phyloP scores from a whole-genome alignment of 2,888 invertebrate genomes.

The Tetragonula carbonaria region DNA sequence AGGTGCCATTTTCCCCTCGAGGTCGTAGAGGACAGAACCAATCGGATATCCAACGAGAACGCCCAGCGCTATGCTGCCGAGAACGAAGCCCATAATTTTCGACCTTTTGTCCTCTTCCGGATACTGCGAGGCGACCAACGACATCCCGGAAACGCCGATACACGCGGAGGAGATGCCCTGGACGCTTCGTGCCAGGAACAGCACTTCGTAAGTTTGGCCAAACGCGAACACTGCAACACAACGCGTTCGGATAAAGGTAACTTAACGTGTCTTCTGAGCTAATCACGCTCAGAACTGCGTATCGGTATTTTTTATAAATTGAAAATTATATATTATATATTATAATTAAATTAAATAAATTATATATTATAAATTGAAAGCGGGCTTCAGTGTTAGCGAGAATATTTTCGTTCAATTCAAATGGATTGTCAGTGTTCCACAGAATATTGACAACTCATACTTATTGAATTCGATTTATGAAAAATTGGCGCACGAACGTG shows the following conservation, averaged over 20 bases:
- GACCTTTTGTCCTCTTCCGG: conserved; percentile 86
- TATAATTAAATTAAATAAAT: too few relatives aligned
- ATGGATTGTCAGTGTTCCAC: too few relatives aligned
- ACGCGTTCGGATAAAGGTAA: neutral
- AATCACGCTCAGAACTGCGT: too few relatives aligned
- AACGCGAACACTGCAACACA: conserved; percentile 89
- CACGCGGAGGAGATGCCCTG: conserved; percentile 93
- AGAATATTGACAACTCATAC: too few relatives aligned
- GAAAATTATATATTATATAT: too few relatives aligned
- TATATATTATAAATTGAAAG: too few relatives aligned
- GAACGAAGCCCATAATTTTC: conserved; percentile 91
- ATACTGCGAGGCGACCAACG: conserved; percentile 88
- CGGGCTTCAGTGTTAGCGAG: too few relatives aligned
- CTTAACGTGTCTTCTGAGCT: neutral
- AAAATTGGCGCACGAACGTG: too few relatives aligned
- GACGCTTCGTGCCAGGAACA: conserved; percentile 90
- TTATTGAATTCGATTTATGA: too few relatives aligned
- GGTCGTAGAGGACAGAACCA: conserved; percentile 91
- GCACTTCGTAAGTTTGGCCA: conserved; percentile 88
- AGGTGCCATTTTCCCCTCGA: conserved; percentile 90
- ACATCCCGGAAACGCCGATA: conserved; percentile 92
- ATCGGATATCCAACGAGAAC: conserved; percentile 93
- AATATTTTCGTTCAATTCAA: too few relatives aligned
- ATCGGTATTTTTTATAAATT: too few relatives aligned
- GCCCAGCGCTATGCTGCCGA: conserved; percentile 92